Evolutionary conservation across 2,888 invertebrate genomes (phyloP).

Genomic region (Rhagonycha fulva): DNA sequence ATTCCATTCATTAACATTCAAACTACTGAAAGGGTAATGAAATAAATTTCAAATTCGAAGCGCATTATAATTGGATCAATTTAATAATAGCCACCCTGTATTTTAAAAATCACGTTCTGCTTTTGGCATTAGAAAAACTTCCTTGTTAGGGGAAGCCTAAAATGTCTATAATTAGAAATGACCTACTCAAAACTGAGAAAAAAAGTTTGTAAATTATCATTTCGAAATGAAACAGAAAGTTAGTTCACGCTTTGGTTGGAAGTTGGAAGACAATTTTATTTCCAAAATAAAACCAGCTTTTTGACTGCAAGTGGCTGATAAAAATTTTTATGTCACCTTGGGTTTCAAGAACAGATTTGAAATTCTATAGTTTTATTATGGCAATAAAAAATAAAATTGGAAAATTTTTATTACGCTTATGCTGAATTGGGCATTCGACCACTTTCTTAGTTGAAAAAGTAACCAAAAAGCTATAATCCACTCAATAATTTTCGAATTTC

Average conservation of each 20-base stretch:
- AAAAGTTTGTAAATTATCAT: neutral
- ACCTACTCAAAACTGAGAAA: neutral
- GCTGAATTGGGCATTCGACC: neutral
- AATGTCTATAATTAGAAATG: neutral
- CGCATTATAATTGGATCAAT: neutral
- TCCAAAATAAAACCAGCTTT: neutral
- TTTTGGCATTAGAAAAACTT: neutral
- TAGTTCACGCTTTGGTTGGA: too few relatives aligned
- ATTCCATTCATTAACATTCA: too few relatives aligned
- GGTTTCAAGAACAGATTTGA: neutral
- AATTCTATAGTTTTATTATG: neutral
- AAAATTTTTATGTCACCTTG: neutral
- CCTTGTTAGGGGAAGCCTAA: neutral
- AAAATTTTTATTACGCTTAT: neutral
- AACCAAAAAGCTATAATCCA: neutral
- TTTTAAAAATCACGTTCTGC: neutral
- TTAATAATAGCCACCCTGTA: neutral
- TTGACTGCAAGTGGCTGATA: neutral
- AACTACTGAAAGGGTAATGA: neutral
- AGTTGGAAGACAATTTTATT: neutral
- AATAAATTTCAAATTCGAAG: neutral
- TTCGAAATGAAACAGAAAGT: too few relatives aligned
- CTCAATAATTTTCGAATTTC: neutral
- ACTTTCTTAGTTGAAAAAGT: neutral
- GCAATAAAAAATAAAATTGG: neutral